These are phyloP conservation scores for Amphiura filiformis DNA, from an alignment of 35 echinoderm and acorn worm genomes.

Conservation along the genomic window DNA sequence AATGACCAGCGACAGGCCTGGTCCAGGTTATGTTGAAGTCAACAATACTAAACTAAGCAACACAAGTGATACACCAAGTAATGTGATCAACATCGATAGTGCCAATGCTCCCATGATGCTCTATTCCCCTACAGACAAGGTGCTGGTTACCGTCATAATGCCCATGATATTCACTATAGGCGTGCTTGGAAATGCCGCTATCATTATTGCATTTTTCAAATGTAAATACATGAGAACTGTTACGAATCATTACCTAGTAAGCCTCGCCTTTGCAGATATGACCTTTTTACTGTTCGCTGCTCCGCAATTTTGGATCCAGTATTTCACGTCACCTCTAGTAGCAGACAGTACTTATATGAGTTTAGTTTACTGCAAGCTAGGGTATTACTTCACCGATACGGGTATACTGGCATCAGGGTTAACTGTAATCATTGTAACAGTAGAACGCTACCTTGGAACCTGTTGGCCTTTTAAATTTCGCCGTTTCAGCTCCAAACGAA, in stretches of 20 bases:
- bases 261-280: constrained; percentile 83
- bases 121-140: constrained; percentile 63
- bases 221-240: constrained; percentile 91
- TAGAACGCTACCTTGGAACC: constrained; percentile 88
- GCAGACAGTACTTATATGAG: constrained; percentile 61
- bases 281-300: constrained; percentile 78
- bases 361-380: constrained; percentile 68
- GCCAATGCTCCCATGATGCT: constrained; percentile 33
- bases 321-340: constrained; percentile 57
- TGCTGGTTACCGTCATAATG: constrained; percentile 85
- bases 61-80: not conserved
- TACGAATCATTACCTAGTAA: constrained; percentile 92
- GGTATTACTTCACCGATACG: constrained; percentile 47
- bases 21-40: not conserved
- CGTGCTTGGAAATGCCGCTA: constrained; percentile 81
- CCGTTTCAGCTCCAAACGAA: constrained; percentile 65
- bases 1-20: not conserved
- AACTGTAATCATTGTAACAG: constrained; percentile 78
- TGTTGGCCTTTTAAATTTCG: constrained; percentile 92
- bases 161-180: constrained; percentile 89
- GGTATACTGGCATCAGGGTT: constrained; percentile 70
- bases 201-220: constrained; percentile 74
- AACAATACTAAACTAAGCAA: not conserved
- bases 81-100: constrained; percentile 19
- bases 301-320: constrained; percentile 75